Conservation (phyloP, 2,113 vertebrate genomes). For the Vimba vimba region DNA sequence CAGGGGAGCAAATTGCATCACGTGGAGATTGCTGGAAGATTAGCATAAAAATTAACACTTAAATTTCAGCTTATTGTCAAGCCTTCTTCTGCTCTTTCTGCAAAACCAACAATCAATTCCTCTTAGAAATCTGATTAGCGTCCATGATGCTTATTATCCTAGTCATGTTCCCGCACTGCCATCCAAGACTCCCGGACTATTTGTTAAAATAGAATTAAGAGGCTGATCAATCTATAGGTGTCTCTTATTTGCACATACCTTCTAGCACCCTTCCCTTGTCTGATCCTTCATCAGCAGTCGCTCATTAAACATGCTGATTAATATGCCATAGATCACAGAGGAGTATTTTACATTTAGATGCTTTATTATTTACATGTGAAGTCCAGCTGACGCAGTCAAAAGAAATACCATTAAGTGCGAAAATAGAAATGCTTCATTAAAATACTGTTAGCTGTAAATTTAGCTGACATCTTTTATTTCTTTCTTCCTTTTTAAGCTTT, state of each 20-base stretch:
- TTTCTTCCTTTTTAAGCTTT: neutral
- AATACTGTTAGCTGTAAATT: conserved; percentile 29
- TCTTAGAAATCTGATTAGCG: conserved; percentile 99
- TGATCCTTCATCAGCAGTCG: conserved; percentile 86
- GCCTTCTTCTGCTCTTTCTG: conserved; percentile 96
- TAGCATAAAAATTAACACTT: conserved; percentile 99
- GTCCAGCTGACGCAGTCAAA: conserved; percentile 45
- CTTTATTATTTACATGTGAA: conserved; percentile 80
- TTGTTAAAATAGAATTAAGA: conserved; percentile 97
- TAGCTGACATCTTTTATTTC: neutral
- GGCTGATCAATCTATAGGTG: conserved; percentile 97
- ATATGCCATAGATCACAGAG: conserved; percentile 90
- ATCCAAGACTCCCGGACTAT: conserved; percentile 88
- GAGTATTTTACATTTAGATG: conserved; percentile 80
- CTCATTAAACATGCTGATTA: conserved; percentile 92
- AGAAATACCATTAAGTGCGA: conserved; percentile 41
- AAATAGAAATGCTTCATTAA: conserved; percentile 39
- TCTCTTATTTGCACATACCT: conserved; percentile 62
- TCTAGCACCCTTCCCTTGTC: conserved; percentile 67
- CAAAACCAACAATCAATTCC: conserved; percentile 99
- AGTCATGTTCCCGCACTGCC: conserved; percentile 93
- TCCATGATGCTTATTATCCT: conserved; percentile 99
- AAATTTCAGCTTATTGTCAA: conserved; percentile 99
- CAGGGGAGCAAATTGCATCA: conserved; percentile 97
- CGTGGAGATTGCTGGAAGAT: conserved; percentile 94